A percentile compares a stretch with the other conserved stretches of the same genome.
Conservation (phyloP, 2,888 invertebrate species). For the Clostera curtula region DNA sequence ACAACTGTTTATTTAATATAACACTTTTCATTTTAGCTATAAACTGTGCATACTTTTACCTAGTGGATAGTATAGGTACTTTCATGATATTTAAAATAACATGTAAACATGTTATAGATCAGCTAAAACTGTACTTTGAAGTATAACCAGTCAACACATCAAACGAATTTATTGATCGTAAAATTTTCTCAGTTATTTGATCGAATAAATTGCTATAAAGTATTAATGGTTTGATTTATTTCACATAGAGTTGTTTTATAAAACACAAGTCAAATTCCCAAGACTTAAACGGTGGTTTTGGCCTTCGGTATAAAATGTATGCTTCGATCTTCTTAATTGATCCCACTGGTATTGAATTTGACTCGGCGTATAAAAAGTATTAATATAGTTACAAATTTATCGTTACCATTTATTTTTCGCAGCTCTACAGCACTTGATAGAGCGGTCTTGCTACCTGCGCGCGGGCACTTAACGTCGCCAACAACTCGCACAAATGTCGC, state of each 20-base stretch:
- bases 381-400: conserved; percentile 2
- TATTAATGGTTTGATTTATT: background rate
- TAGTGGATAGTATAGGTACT: too few relatives aligned
- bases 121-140: background rate
- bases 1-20: too few relatives aligned
- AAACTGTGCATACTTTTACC: too few relatives aligned
- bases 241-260: too few relatives aligned
- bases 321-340: too few relatives aligned
- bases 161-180: conserved; percentile 1
- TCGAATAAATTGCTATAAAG: background rate
- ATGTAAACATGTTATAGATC: background rate
- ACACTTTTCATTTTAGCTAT: too few relatives aligned
- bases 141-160: background rate
- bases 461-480: conserved; percentile 42
- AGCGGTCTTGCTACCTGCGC: conserved; percentile 38
- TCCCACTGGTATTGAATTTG: too few relatives aligned
- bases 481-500: conserved; percentile 38
- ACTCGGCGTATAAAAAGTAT: background rate
- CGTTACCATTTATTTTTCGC: conserved; percentile 4
- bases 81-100: too few relatives aligned
- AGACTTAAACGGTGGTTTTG: too few relatives aligned
- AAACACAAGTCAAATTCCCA: too few relatives aligned
- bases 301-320: too few relatives aligned
- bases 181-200: conserved; percentile 1
- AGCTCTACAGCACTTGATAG: conserved; percentile 17